Percentiles rank a stretch among this genome's conserved stretches.
Evolutionary conservation across 2,113 vertebrate species (phyloP).

Genomic region (Megaceryle maxima): DNA sequence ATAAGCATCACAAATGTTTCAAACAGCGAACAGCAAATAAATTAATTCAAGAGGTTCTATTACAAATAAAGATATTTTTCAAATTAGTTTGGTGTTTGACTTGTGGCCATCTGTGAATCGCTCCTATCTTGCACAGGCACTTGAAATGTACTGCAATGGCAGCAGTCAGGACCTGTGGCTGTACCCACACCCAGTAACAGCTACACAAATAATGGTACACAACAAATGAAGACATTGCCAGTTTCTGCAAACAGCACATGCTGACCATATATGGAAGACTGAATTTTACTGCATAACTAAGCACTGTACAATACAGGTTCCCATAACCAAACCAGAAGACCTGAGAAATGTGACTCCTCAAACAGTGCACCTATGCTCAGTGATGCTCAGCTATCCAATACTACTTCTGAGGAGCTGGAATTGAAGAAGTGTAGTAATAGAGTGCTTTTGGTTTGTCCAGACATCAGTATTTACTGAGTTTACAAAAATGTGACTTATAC

Average conservation of each 20-base stretch:
- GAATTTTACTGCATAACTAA: not conserved
- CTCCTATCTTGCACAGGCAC: not conserved
- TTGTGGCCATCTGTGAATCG: not conserved
- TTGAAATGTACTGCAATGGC: not conserved
- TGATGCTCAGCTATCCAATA: not conserved
- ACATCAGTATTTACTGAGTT: not conserved
- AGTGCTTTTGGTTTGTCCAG: not conserved
- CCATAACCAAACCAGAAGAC: not conserved
- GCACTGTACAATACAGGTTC: not conserved
- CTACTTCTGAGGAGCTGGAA: not conserved
- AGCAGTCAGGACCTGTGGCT: not conserved
- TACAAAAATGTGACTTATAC: not conserved
- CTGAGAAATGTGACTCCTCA: not conserved
- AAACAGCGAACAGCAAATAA: not conserved
- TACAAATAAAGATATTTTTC: not conserved
- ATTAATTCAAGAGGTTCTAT: not conserved
- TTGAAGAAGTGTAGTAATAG: not conserved
- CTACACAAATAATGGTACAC: not conserved
- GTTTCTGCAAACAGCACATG: not conserved
- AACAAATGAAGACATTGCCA: not conserved
- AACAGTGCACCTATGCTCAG: not conserved
- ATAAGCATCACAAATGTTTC: not conserved
- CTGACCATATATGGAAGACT: not conserved
- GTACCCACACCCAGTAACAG: not conserved
- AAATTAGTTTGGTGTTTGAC: not conserved